A percentile compares a stretch with the other conserved stretches of the same genome.
phyloP scores from a whole-genome alignment of 2,888 invertebrate genomes.

The Atherix ibis region DNA sequence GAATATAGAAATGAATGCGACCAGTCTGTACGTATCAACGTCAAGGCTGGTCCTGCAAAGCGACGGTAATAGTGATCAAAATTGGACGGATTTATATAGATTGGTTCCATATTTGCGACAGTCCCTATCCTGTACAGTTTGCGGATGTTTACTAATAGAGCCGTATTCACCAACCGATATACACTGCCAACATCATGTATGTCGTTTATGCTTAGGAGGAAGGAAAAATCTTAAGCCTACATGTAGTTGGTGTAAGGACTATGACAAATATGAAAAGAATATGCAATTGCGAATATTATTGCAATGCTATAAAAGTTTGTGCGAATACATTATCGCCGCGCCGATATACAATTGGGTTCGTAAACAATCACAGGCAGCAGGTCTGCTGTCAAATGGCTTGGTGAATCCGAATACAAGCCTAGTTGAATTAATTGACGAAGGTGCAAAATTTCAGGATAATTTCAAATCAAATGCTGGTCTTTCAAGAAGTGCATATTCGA shows the following conservation, averaged over 20 bases:
- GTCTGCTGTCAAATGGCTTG: slow-evolving; percentile 13
- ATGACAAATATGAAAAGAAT: slow-evolving; percentile 65
- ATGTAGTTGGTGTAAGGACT: slow-evolving; percentile 74
- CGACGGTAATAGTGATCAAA: slow-evolving; percentile 35
- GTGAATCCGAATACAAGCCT: slow-evolving; percentile 38
- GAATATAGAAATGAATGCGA: slow-evolving; percentile 23
- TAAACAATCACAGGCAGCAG: slow-evolving; percentile 34
- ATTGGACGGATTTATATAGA: slow-evolving; percentile 67
- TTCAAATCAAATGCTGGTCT: slow-evolving; percentile 56
- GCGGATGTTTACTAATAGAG: slow-evolving; percentile 64
- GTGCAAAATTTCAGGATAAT: slow-evolving; percentile 59
- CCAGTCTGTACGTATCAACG: slow-evolving; percentile 22
- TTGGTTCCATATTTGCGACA: slow-evolving; percentile 72
- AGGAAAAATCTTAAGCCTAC: slow-evolving; percentile 71
- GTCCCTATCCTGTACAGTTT: slow-evolving; percentile 78
- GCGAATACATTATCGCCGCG: slow-evolving; percentile 64
- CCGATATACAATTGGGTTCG: slow-evolving; percentile 39
- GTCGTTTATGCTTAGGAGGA: slow-evolving; percentile 68
- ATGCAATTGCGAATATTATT: slow-evolving; percentile 63
- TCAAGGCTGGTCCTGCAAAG: slow-evolving; percentile 21
- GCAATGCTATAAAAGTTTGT: slow-evolving; percentile 78
- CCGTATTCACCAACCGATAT: slow-evolving; percentile 64
- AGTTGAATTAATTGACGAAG: slow-evolving; percentile 63
- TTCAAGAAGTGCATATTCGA: slow-evolving; percentile 57
- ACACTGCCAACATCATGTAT: slow-evolving; percentile 79